Evolutionary conservation across 2,797 vertebrate genomes (phyloP), one percentile per base, ranked within the genome.

Genomic region (Rachycentron canadum): DNA sequence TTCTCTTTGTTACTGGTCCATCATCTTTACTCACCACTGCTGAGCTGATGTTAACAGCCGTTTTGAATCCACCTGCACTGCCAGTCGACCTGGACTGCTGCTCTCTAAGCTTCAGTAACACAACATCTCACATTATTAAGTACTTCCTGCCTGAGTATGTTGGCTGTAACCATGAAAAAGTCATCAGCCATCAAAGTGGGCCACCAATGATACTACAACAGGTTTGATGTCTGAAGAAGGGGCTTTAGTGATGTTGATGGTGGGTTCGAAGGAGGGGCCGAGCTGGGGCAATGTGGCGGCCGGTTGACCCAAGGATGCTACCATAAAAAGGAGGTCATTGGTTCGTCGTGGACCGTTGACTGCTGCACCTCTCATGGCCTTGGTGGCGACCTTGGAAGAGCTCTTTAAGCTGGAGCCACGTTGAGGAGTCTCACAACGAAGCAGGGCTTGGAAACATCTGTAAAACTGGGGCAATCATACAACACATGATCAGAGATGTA

Each of bases 391-490:
- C 83, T 92, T 95, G 62, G 94, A 95, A 13, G 94, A 94, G 79
- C 88, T 94, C 87, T 81, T 96, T 0, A 91, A 0, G 77, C 92
- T 94, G 79, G 94, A 95, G 65, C 87, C 84, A 72, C 82, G 72
- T 41, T 84, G 92, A 3, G 84, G 89, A 13, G 75, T 2, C 40
- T 90, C 67, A 49, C 95, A 96, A 9, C 32, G 81, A 25, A 96
- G 68, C 75, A 96, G 81, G 21, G 94, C 92, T 62, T 86, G 88
- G 87, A 96, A 96, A 82, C 95, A 96, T 85, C 95, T 96, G 93
- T 95, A 95, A 88, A 96, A 96, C 96, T 96, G 82, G 68, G 75
- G 52, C 69, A 84, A 76, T 41, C 66, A 84, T 9, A 77, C 12
- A 64, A 50, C 19, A 84, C 25, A n/a, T 50, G 45, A 82, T 86